phyloP scores from a whole-genome alignment of 1,140 invertebrate genomes.

The Bombus pascuorum region DNA sequence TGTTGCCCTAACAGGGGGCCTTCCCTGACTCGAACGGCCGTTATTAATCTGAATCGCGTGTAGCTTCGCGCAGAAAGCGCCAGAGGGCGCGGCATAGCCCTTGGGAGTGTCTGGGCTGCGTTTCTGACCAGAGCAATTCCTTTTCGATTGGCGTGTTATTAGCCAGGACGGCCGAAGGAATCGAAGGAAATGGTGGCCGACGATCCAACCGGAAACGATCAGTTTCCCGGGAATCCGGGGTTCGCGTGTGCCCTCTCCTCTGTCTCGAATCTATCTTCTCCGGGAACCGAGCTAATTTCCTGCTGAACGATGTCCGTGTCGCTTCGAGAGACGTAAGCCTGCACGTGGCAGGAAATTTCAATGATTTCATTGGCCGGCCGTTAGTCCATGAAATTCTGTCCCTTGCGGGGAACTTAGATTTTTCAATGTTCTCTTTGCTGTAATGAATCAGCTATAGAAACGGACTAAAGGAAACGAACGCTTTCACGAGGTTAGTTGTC shows the following conservation, averaged over 20 bases:
- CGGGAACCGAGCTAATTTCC: constrained; percentile 47
- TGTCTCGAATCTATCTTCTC: constrained; percentile 36
- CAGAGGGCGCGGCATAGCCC: background rate
- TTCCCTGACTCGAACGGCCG: background rate
- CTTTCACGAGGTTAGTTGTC: constrained; percentile 12
- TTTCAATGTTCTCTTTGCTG: constrained; percentile 4
- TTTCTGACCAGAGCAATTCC: constrained; percentile 14
- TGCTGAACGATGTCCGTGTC: constrained; percentile 28
- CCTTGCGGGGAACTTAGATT: background rate
- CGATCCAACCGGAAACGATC: constrained; percentile 59
- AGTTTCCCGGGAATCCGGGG: constrained; percentile 48
- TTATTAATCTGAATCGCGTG: constrained; percentile 43
- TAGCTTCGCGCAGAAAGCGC: background rate
- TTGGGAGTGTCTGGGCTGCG: background rate
- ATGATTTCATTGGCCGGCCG: constrained; percentile 35
- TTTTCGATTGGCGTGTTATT: constrained; percentile 38
- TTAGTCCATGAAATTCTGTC: constrained; percentile 19
- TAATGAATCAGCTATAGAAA: constrained; percentile 15
- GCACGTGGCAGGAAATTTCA: constrained; percentile 50
- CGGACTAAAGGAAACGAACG: background rate
- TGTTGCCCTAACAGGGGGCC: background rate
- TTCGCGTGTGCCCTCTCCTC: constrained; percentile 4
- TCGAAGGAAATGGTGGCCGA: background rate
- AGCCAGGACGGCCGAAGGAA: constrained; percentile 5
- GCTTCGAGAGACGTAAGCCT: background rate